Base-by-base conservation (phyloP, 1,140 invertebrate genomes). In the Pseudomyrmex sp. region DNA sequence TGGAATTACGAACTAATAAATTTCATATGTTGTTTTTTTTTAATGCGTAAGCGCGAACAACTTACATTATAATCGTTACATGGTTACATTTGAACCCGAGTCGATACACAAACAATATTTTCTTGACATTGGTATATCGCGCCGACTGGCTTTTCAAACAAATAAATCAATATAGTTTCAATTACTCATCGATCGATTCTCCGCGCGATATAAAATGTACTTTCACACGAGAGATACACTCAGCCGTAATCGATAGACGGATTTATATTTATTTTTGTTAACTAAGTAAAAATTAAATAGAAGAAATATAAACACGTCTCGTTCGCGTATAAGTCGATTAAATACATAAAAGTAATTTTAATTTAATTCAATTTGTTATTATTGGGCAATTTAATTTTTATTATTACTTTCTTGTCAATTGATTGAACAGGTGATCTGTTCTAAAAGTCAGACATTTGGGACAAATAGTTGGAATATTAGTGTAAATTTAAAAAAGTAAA, bases 381-480 rank as follows among this genome's bases (percentile, higher is more conserved):
- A 59, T 63, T 62, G 26, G 12, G 44, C 20, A 70, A 80, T 18
- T 18, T 70, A 59, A 70, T 79, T 61, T 70, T 59, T 59, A 70
- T 70, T 18, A 44, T 70, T 72, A 18, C n/a, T 80, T 15, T 70
- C 10, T 15, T 69, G 44, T 70, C 66, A 80, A 54, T 15, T 70
- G 54, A 70, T 48, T 70, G n/a, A 50, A 2, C 59, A 50, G 20
- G 18, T 48, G 65, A 26, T 58, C 18, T 20, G 20, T 7, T 35
- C 2, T 2, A 20, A 20, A 7, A 3, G 2, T 50, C n/a, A 65
- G 35, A 35, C 7, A 35, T 35, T 35, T 5, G 5, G 5, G 35
- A 35, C 7, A 35, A 35, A 35, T 35, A 35, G 35, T 35, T 35
- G 5, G 5, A 35, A 35, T 35, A 35, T 35, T 35, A 7, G 5